Evolutionary conservation across 2,797 vertebrate genomes (phyloP).

Genomic region (Liparis tanakae): DNA sequence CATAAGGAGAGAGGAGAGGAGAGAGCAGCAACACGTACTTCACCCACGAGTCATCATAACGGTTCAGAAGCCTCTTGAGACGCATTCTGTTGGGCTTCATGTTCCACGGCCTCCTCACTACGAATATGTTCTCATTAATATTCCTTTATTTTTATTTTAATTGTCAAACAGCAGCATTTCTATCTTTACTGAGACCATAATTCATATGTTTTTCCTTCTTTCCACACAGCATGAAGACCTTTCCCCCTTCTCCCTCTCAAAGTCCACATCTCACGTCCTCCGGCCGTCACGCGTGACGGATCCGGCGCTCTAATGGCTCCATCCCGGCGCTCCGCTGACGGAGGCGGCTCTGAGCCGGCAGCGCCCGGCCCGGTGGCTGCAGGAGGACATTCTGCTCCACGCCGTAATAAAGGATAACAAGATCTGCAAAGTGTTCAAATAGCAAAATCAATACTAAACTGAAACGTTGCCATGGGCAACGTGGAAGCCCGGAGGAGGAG

Average conservation of each 20-base stretch:
- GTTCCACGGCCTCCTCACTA: no score
- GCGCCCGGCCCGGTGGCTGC: slow-evolving; percentile 54
- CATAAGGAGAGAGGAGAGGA: no score
- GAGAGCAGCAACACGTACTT: no score
- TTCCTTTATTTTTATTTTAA: no score
- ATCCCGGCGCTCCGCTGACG: slow-evolving; percentile 76
- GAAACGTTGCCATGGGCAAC: slow-evolving; percentile 76
- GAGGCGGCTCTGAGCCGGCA: slow-evolving; percentile 51
- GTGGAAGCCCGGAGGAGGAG: slow-evolving; percentile 39
- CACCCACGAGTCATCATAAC: no score
- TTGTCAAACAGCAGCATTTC: no score
- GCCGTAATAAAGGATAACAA: slow-evolving; percentile 74
- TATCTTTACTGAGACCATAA: no score
- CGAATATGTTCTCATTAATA: no score
- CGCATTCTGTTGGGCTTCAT: no score
- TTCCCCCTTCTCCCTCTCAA: slow-evolving; percentile 11
- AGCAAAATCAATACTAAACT: slow-evolving; percentile 77
- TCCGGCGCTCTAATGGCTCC: slow-evolving; percentile 69
- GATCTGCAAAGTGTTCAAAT: slow-evolving; percentile 77
- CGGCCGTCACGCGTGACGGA: slow-evolving; percentile 52
- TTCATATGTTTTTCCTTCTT: background rate
- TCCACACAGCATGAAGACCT: background rate
- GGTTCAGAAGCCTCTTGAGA: no score
- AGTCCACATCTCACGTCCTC: slow-evolving; percentile 25
- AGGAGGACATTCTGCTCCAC: slow-evolving; percentile 63